A percentile compares a stretch with the other conserved stretches of the same genome.
phyloP scores from a whole-genome alignment of 1,140 invertebrate genomes.

The Temnothorax nylanderi region DNA sequence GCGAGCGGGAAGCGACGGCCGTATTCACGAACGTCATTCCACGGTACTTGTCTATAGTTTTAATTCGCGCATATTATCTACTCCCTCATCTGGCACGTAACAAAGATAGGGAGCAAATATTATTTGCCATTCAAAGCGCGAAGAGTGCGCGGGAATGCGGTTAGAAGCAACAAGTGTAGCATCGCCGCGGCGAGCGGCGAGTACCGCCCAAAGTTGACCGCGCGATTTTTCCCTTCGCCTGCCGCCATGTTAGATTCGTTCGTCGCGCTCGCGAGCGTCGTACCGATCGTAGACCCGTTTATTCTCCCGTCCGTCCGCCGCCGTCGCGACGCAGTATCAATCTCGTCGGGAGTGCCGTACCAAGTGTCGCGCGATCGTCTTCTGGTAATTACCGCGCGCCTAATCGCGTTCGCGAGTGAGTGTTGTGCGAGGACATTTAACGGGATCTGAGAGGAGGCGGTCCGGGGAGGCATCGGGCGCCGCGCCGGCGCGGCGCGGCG shows the following conservation, averaged over 20 bases:
- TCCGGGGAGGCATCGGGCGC: not conserved
- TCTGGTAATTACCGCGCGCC: not conserved
- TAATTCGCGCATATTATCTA: not conserved
- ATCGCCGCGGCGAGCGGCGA: not conserved
- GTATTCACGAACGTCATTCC: not conserved
- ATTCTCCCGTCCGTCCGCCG: too few species aligned
- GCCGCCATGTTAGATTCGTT: slow-evolving; percentile 5
- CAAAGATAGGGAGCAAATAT: not conserved
- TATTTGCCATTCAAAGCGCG: not conserved
- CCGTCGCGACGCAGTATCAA: not conserved
- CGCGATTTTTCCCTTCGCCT: not conserved
- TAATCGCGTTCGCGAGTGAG: not conserved
- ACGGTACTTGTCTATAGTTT: not conserved
- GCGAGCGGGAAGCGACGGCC: not conserved
- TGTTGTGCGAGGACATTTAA: not conserved
- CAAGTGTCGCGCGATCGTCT: not conserved
- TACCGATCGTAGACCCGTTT: too few species aligned
- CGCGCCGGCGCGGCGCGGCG: too few species aligned
- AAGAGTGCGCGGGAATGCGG: not conserved
- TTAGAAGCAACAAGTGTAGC: slow-evolving; percentile 32
- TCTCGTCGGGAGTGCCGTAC: not conserved
- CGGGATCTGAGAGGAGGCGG: not conserved
- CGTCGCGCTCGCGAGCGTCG: not conserved
- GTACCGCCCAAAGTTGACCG: not conserved
- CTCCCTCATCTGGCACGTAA: not conserved